Evolutionary conservation across 1,140 invertebrate species (phyloP), one percentile per base, ranked within the genome.

Genomic region (Drosophila asahinai): DNA sequence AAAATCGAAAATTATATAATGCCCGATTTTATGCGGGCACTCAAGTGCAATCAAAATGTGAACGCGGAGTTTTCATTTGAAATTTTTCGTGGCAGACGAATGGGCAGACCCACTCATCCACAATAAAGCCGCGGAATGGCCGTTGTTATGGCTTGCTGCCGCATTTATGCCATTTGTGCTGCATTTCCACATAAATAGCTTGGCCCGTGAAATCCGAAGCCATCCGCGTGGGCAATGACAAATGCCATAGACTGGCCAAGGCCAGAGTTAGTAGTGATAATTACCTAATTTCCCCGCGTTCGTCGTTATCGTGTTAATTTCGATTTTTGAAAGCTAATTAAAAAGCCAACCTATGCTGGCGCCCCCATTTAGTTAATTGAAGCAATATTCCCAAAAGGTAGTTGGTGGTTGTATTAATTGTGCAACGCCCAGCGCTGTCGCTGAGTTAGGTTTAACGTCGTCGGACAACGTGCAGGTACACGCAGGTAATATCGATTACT

Each of bases 41-140:
- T 87, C 83, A 87, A 87, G 84, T 81, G 81, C 84, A 87, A 89
- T 86, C 79, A 86, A 86, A 86, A 70, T 86, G 80, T 80, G 83
- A 77, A 87, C 83, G 83, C 76, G 76, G 71, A 80, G 75, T 77
- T 87, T 83, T 63, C 80, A 89, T 83, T 78, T 78, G 59, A 64
- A 77, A 58, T 55, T 64, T 65, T 51, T 42, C 42, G 14, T 14
- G 14, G 22, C 22, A 17, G 17, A 27, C n/a, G 25, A 38, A 11
- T 27, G 33, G 19, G 27, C 19, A 40, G 55, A 7, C 5, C 14
- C 51, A 25, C 30, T 40, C 59, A 71, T 36, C 58, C 64, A 66
- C 84, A 72, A 84, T 77, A 52, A 55, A 72, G 70, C 79, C 83
- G 68, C 83, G 86, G 40, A 82, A 67, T 82, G 79, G 38, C 57